A percentile compares a stretch with the other conserved stretches of the same genome.
phyloP scores from a whole-genome alignment of 2,797 vertebrate genomes.

The Acipenser ruthenus region DNA sequence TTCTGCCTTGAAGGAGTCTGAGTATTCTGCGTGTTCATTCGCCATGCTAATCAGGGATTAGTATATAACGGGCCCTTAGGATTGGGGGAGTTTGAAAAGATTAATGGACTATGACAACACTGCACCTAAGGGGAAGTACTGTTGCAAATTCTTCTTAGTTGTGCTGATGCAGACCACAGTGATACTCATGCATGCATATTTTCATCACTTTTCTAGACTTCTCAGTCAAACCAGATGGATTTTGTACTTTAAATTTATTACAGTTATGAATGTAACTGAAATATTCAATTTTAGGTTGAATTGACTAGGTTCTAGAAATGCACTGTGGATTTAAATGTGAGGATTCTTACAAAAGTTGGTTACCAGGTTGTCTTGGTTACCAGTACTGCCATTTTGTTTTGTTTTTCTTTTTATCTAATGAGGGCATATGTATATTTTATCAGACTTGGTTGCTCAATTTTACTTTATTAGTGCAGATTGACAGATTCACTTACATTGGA shows the following conservation, averaged over 20 bases:
- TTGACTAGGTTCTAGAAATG: too few relatives aligned
- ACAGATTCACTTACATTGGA: too few relatives aligned
- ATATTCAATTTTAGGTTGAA: too few relatives aligned
- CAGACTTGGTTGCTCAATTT: too few relatives aligned
- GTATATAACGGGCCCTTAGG: conserved; percentile 50
- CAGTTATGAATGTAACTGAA: neutral
- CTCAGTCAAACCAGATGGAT: neutral
- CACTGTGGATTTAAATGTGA: too few relatives aligned
- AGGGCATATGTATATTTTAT: too few relatives aligned
- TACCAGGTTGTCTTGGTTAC: too few relatives aligned
- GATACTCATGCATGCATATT: conserved; percentile 30
- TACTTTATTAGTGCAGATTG: too few relatives aligned
- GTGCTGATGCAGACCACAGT: conserved; percentile 57
- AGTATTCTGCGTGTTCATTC: conserved; percentile 71
- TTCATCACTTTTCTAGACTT: neutral
- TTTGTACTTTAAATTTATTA: neutral
- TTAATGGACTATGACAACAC: conserved; percentile 83
- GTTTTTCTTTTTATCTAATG: too few relatives aligned
- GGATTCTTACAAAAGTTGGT: too few relatives aligned
- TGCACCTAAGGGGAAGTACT: conserved; percentile 72
- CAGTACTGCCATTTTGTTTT: too few relatives aligned
- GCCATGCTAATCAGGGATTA: conserved; percentile 77
- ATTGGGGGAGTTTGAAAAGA: conserved; percentile 71
- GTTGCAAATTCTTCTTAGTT: conserved; percentile 63
- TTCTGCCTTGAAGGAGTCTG: conserved; percentile 64